phyloP scores from a whole-genome alignment of 1,140 invertebrate species.

The Anoplolepis gracilipes region DNA sequence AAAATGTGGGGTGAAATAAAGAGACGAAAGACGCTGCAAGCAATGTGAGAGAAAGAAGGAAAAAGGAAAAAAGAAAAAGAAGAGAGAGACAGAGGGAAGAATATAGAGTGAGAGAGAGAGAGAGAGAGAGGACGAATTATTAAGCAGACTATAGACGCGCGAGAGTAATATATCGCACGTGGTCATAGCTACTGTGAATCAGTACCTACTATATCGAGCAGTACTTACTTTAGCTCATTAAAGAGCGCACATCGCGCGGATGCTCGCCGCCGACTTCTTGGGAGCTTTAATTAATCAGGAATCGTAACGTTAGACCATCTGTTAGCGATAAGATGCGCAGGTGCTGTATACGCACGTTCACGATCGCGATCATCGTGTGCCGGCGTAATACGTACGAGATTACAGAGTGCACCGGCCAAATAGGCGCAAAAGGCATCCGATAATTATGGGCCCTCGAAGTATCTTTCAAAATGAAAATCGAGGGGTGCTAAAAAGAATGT shows the following conservation, averaged over 20 bases:
- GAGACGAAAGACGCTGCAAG: background rate
- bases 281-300: constrained; percentile 69
- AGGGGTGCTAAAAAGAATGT: background rate
- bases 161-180: constrained; percentile 59
- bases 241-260: constrained; percentile 49
- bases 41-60: background rate
- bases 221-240: constrained; percentile 68
- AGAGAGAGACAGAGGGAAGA: background rate
- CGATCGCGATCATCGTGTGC: constrained; percentile 56
- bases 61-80: background rate
- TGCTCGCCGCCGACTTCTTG: constrained; percentile 44
- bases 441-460: constrained; percentile 48
- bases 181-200: constrained; percentile 62
- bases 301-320: constrained; percentile 65
- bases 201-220: constrained; percentile 61
- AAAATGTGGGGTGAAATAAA: background rate
- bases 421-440: constrained; percentile 57
- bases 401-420: constrained; percentile 55
- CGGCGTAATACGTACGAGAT: constrained; percentile 57
- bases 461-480: constrained; percentile 39
- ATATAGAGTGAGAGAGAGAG: constrained; percentile 29
- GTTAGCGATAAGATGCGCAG: constrained; percentile 58
- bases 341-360: constrained; percentile 48
- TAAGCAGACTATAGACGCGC: constrained; percentile 47
- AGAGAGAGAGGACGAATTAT: constrained; percentile 47